Evolutionary conservation across 2,888 invertebrate genomes (phyloP).

Genomic region (Euspilapteryx auroguttella): DNA sequence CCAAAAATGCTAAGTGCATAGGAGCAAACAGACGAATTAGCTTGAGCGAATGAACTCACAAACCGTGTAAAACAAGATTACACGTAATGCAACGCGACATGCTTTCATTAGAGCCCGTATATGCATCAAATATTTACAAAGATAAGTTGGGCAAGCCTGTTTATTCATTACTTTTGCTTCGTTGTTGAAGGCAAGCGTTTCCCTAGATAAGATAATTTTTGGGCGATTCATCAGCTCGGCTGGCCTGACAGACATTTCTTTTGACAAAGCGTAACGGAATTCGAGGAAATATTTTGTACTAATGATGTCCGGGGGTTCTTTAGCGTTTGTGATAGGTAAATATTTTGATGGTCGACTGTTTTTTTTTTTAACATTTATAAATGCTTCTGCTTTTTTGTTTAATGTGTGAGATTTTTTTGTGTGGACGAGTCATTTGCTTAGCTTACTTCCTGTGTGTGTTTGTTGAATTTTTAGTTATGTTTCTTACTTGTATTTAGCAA

Average conservation of each 20-base stretch:
- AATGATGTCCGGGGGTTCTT: not conserved
- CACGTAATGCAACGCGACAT: too few species aligned
- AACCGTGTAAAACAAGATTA: conserved; percentile 14
- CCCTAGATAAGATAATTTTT: conserved; percentile 15
- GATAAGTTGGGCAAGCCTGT: conserved; percentile 19
- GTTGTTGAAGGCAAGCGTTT: conserved; percentile 9
- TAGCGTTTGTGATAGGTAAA: not conserved
- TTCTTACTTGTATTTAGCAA: too few species aligned
- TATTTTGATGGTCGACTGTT: too few species aligned
- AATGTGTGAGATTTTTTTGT: too few species aligned
- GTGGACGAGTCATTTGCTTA: too few species aligned
- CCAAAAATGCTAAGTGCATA: not conserved
- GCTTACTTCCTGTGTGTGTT: too few species aligned
- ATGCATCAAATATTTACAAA: conserved; percentile 35
- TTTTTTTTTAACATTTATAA: too few species aligned
- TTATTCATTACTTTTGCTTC: conserved; percentile 18
- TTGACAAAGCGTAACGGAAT: conserved; percentile 13
- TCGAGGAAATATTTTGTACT: not conserved
- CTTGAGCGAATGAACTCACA: conserved; percentile 12
- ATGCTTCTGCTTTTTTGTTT: too few species aligned
- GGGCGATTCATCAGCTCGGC: conserved; percentile 13
- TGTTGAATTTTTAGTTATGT: too few species aligned
- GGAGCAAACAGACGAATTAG: conserved; percentile 1
- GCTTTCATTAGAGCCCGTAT: conserved; percentile 30
- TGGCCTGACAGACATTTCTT: conserved; percentile 1